Evolutionary conservation across 1,140 invertebrate genomes (phyloP), one percentile per base, ranked within the genome.

Genomic region (Drosophila rhopaloa): DNA sequence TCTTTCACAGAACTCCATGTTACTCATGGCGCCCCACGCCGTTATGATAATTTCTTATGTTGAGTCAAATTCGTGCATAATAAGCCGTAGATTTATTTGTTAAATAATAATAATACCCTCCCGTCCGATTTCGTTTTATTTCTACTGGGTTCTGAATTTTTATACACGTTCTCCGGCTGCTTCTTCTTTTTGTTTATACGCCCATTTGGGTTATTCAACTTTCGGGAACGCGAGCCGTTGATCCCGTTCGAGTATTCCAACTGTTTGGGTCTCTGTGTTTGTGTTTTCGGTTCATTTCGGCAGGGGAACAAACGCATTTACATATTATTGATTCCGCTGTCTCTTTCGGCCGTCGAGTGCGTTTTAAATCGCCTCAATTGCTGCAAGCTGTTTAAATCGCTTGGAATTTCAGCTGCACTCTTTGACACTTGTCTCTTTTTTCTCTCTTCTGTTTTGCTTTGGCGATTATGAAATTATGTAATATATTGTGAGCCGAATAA

Each of bases 191-290:
- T 79, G 75, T 82, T 88, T 88, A 82, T 88, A 85, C 82, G 81
- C 82, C 82, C 81, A 85, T 86, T 79, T 86, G 79, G 83, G 83
- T 86, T 86, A 86, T 86, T 86, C 83, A 86, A 86, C 83, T 89
- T 89, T 79, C 79, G 84, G 76, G 79, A 83, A 86, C 59, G 80
- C 75, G 79, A 82, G 82, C 78, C 83, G 76, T 86, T 86, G 83
- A 86, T 86, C 83, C 83, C 83, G 83, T 88, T 83, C 85, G 83
- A 79, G 71, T 85, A 58, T 81, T 85, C 38, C 68, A 81, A 81
- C 79, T 81, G 79, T 71, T 83, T 81, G 58, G 51, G 38, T 74
- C 55, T 40, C 27, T 48, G 29, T 56, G 9, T 58, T 1, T 71
- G 9, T 79, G 54, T 65, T 82, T 78, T 70, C 59, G 70, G 62